A percentile compares a stretch with the other conserved stretches of the same genome.
phyloP scores from a whole-genome alignment of 2,797 vertebrate species.

The Acanthornis magna region DNA sequence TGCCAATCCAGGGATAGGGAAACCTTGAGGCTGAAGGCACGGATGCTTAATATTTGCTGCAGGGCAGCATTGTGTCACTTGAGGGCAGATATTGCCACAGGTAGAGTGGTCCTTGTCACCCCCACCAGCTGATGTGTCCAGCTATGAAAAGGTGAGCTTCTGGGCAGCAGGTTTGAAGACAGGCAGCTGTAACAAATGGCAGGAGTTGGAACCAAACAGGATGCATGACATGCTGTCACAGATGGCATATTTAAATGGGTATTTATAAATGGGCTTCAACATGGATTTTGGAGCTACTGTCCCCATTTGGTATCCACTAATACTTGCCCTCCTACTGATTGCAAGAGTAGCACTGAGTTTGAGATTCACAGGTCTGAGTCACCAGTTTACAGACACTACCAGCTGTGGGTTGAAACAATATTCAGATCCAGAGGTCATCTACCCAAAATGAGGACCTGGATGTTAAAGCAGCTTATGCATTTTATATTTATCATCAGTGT shows the following conservation, averaged over 20 bases:
- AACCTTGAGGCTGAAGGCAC: not conserved
- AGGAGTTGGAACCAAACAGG: not conserved
- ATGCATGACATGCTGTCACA: not conserved
- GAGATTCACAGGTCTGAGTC: not conserved
- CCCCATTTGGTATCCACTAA: not conserved
- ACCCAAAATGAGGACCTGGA: not conserved
- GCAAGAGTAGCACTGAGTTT: accelerated
- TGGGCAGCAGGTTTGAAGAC: not conserved
- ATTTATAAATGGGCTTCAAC: not conserved
- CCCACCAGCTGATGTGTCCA: not conserved
- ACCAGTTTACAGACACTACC: not conserved
- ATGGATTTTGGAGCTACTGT: not conserved
- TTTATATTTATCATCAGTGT: not conserved
- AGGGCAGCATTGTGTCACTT: not conserved
- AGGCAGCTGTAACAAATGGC: not conserved
- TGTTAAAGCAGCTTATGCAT: not conserved
- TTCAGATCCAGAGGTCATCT: not conserved
- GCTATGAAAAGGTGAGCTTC: not conserved
- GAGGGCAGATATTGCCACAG: not conserved
- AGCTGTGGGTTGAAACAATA: not conserved
- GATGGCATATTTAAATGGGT: not conserved
- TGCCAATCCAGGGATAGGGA: not conserved
- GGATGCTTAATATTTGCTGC: not conserved
- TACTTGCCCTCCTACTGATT: not conserved
- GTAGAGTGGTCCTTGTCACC: not conserved